Evolutionary conservation across 2,888 invertebrate species (phyloP), one percentile per base, ranked within the genome.

Genomic region (Eurytoma adleriae): DNA sequence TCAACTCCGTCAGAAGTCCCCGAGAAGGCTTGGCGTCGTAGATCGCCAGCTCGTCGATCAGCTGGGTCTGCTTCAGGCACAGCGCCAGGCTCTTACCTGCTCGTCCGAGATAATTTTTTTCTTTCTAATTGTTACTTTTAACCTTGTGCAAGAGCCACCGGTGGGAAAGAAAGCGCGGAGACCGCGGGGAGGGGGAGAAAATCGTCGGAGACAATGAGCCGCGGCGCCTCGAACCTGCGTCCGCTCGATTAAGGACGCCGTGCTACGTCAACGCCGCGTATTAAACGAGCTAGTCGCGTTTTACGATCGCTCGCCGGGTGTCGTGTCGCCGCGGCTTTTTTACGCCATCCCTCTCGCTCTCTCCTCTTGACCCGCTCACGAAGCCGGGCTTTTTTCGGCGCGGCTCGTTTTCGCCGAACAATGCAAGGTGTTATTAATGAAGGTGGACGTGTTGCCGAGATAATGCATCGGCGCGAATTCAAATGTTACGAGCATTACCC

Each of bases 1-100:
- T 90, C 61, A 92, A 84, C 83, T 92, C 92, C 0, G 87, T 79
- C 14, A 90, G 91, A 24, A 92, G 85, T 40, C 91, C 90, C 1
- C 76, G 76, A 16, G 88, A 85, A 13, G 88, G 84, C n/a, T 82
- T 82, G 89, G 88, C 87, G 86, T 94, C 94, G 85, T 93, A 93
- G n/a, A 94, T 83, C 18, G 93, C 92, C 69, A 94, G 88, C 85
- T 93, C 93, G 67, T 93, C 93, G 80, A 94, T 91, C 66, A 91
- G 85, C 0, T 92, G 92, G 27, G 93, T 93, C 80, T 92, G 92
- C 85, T 94, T 93, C 68, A 95, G 88, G 86, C 94, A 89, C 66
- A 94, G 87, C 56, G 93, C 91, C 40, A 94, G 86, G 71, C 85
- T 84, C 61, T 67, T 86, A 81, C 87, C 88, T 88, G 67, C 2